Conservation (phyloP, 2,888 invertebrate species). For the Callyntrura guangdongensis region DNA sequence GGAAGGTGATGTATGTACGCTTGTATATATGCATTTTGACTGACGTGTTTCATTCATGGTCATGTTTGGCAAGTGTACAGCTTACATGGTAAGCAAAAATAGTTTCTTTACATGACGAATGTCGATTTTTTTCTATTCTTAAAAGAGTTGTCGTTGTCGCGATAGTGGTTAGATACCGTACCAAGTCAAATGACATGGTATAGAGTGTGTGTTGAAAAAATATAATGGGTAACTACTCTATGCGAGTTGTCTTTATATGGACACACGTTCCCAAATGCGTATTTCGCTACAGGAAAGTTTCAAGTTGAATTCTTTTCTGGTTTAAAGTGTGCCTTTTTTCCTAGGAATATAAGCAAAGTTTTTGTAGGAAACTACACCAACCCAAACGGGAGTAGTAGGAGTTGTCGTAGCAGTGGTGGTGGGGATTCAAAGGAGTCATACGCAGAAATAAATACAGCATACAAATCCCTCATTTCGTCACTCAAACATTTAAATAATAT, state of each 20-base stretch:
- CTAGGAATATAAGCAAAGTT: constrained; percentile 15
- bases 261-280: no score
- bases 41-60: background rate
- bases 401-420: background rate
- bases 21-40: background rate
- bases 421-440: background rate
- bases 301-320: constrained; percentile 24
- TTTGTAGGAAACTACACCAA: constrained; percentile 13
- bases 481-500: constrained; percentile 57
- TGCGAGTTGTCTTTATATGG: background rate
- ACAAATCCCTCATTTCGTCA: constrained; percentile 38
- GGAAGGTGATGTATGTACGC: background rate
- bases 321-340: constrained; percentile 30
- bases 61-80: no score
- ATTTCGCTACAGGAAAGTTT: no score
- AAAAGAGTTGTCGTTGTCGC: background rate
- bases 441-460: constrained; percentile 30
- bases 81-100: background rate
- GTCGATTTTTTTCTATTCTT: background rate
- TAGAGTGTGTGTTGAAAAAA: background rate
- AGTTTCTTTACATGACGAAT: background rate
- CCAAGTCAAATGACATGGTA: background rate
- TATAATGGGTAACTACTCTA: background rate
- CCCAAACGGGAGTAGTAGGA: background rate
- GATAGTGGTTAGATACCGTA: background rate